phyloP scores from a whole-genome alignment of 2,113 vertebrate species.

The Tautogolabrus adspersus region DNA sequence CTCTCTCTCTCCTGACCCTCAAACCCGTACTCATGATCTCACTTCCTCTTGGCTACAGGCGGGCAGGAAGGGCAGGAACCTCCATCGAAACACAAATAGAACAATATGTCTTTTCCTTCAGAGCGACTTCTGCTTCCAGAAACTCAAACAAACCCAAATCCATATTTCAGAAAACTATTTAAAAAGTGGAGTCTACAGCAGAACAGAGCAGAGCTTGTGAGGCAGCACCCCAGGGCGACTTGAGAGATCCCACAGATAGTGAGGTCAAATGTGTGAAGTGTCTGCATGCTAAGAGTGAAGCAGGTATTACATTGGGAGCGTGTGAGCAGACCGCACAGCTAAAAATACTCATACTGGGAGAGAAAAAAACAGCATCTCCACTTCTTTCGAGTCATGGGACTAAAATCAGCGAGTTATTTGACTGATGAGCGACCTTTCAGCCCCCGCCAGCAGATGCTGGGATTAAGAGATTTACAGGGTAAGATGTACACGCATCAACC shows the following conservation, averaged over 20 bases:
- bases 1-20: not conserved
- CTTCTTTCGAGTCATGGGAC: constrained; percentile 56
- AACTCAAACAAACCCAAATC: constrained; percentile 1
- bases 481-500: constrained; percentile 7
- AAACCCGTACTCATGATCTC: constrained; percentile 45
- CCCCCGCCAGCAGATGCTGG: not conserved
- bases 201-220: constrained; percentile 35
- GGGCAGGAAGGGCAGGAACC: constrained; percentile 77
- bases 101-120: constrained; percentile 52
- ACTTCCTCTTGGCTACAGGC: constrained; percentile 70
- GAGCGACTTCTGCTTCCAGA: not conserved
- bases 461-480: constrained; percentile 48
- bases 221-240: constrained; percentile 10
- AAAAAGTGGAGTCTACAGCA: not conserved
- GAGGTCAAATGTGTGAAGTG: constrained; percentile 44
- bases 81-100: constrained; percentile 53
- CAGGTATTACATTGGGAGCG: constrained; percentile 36
- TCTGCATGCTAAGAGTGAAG: constrained; percentile 12
- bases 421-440: constrained; percentile 39
- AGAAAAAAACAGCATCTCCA: constrained; percentile 1
- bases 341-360: constrained; percentile 54
- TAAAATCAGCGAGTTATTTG: constrained; percentile 1
- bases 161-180: constrained; percentile 34
- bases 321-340: constrained; percentile 64
- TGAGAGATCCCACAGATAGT: constrained; percentile 5